Evolutionary conservation across 2,113 vertebrate genomes (phyloP).

Genomic region (Eclectus roratus): DNA sequence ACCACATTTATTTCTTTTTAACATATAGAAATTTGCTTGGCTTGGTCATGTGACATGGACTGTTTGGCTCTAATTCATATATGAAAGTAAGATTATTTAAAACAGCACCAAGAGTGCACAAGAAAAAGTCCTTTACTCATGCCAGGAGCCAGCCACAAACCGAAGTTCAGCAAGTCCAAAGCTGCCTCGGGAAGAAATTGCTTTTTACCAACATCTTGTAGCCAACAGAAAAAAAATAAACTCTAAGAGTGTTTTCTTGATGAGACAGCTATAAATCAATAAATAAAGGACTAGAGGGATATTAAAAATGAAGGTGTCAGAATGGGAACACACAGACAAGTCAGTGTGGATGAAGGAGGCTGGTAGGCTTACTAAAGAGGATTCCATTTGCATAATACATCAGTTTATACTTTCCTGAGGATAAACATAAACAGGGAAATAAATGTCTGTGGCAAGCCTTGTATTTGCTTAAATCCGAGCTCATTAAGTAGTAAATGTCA

Average conservation of each 20-base stretch:
- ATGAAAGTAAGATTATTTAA: not conserved
- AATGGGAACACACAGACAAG: not conserved
- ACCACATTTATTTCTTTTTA: not conserved
- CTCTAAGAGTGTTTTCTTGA: not conserved
- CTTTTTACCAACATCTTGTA: not conserved
- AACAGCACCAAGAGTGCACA: not conserved
- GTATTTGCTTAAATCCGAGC: not conserved
- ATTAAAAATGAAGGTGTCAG: not conserved
- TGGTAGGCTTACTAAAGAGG: not conserved
- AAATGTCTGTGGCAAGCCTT: not conserved
- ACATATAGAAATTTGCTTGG: not conserved
- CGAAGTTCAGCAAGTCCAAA: not conserved
- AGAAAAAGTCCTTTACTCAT: not conserved
- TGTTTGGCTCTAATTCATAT: not conserved
- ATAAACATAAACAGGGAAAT: not conserved
- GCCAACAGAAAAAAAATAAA: not conserved
- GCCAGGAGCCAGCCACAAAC: not conserved
- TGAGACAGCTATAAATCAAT: not conserved
- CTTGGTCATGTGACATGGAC: not conserved
- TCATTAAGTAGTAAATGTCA: slow-evolving; percentile 15
- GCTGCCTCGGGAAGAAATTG: not conserved
- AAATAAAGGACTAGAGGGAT: not conserved
- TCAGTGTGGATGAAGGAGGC: not conserved
- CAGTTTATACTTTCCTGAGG: not conserved
- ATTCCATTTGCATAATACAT: not conserved